Evolutionary conservation across 1,140 invertebrate species (phyloP).

Genomic region (Centruroides vittatus): DNA sequence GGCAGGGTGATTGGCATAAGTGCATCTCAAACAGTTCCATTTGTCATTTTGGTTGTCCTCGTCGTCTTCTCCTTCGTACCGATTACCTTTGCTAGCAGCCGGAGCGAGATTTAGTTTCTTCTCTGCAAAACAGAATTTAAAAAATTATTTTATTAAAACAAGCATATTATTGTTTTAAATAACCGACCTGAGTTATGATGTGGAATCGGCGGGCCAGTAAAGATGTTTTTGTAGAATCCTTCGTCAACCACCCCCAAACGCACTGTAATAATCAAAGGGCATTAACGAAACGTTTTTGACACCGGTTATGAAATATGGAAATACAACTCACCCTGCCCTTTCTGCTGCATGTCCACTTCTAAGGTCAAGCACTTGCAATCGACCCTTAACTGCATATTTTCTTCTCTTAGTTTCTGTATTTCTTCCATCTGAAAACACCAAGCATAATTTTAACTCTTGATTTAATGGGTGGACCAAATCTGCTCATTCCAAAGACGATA

Average conservation of each 20-base stretch:
- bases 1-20: conserved; percentile 77
- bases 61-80: conserved; percentile 9
- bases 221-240: too few species aligned
- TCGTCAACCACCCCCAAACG: too few species aligned
- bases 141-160: too few species aligned
- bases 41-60: conserved; percentile 28
- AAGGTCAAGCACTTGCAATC: conserved; percentile 10
- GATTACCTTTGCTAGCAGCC: background rate
- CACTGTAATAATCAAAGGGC: too few species aligned
- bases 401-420: background rate
- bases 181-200: background rate
- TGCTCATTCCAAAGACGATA: too few species aligned
- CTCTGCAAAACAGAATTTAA: too few species aligned
- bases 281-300: too few species aligned
- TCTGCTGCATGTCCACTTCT: conserved; percentile 12
- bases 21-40: conserved; percentile 78
- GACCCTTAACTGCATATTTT: conserved; percentile 8
- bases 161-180: too few species aligned
- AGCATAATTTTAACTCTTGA: too few species aligned
- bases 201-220: background rate
- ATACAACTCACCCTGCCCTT: conserved; percentile 3
- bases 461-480: too few species aligned
- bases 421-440: too few species aligned
- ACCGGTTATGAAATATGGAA: too few species aligned
- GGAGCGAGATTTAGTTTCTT: background rate